Evolutionary conservation across 2,113 vertebrate genomes (phyloP).

Genomic region (Aldabrachelys gigantea): DNA sequence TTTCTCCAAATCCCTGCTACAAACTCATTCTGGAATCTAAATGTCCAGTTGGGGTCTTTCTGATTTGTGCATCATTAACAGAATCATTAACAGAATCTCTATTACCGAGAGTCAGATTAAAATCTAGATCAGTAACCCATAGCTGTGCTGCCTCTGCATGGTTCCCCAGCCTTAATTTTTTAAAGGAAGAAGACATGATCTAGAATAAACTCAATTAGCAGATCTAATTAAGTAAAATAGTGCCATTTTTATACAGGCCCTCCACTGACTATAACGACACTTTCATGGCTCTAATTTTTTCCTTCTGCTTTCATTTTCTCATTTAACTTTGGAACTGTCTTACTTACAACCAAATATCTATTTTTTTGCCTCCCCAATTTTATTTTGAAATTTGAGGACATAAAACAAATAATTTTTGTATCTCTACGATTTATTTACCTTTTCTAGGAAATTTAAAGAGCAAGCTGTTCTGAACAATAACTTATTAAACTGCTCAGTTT

Average conservation of each 20-base stretch:
- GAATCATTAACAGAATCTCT: no score
- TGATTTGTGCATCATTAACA: accelerated
- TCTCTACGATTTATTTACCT: conserved; percentile 21
- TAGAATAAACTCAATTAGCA: not conserved
- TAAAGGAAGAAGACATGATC: not conserved
- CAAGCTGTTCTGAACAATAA: conserved; percentile 2
- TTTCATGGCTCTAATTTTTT: not conserved
- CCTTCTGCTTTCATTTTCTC: not conserved
- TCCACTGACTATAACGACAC: not conserved
- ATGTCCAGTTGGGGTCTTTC: accelerated
- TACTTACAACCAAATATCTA: not conserved
- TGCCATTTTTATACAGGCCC: accelerated
- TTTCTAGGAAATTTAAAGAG: conserved; percentile 7
- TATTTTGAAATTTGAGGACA: not conserved
- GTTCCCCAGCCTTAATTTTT: not conserved
- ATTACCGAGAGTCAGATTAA: accelerated
- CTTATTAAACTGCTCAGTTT: not conserved
- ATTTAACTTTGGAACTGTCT: not conserved
- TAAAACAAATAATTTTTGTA: not conserved
- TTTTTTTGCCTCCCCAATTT: not conserved
- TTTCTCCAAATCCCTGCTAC: not conserved
- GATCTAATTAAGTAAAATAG: not conserved
- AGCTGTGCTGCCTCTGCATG: not conserved
- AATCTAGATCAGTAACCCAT: not conserved
- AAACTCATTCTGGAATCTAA: not conserved